Evolutionary conservation across 2,888 invertebrate species (phyloP), one percentile per base, ranked within the genome.

Genomic region (Plebejus argus): DNA sequence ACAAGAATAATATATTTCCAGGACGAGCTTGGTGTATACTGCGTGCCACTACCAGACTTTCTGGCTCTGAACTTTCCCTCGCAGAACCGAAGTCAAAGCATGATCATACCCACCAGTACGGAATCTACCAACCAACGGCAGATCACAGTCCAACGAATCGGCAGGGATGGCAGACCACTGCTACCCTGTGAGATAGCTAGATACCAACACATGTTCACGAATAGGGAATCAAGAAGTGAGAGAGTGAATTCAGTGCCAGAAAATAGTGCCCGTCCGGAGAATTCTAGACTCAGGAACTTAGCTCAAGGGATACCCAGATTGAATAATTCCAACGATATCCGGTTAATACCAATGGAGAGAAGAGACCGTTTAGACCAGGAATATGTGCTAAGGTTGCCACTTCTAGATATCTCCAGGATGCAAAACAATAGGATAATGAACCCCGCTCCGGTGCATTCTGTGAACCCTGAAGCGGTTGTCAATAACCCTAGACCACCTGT

Each of bases 61-160:
- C 83, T 93, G 1, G 90, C 91, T 0, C 78, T 93, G 3, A 91
- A 90, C 84, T 88, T 91, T 80, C 88, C 90, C 0, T 84, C 88
- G 1, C 83, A 86, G 0, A 85, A 84, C 0, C 82, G 87, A 1
- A 86, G 85, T 72, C 84, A 83, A 53, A 86, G 85, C 82, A 85
- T 88, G 76, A 79, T 87, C 20, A 82, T 88, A 5, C 89, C 89
- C 2, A 86, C 90, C 0, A 83, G 86, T 2, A 79, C 85, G 0
- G 82, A 83, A 0, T 85, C 87, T 7, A 82, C 83, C 12, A 84
- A 83, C 66, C 90, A 87, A 78, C 86, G 94, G 1, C 95, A 95
- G 80, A 95, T 95, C 80, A 94, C 95, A 0, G 95, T 95, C 10
- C 95, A 95, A 79, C 87, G 95, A 78, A 92, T 95, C 33, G 95